Conservation (phyloP, 2,797 vertebrate species). For the Parauchenoglanis punctatus region DNA sequence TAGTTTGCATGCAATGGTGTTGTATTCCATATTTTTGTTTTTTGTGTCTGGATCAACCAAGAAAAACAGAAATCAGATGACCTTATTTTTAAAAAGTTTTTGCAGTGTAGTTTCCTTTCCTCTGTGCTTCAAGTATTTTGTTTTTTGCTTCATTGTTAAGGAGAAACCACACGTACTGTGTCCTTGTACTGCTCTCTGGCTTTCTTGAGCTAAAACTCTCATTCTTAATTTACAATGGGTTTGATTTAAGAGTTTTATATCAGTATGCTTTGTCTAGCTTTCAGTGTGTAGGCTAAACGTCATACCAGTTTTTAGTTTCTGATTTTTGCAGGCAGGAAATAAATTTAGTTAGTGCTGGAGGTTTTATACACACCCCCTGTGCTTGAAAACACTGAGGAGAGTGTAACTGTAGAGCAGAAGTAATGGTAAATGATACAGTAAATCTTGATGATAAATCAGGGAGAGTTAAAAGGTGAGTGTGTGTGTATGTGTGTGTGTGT, state of each 20-base stretch:
- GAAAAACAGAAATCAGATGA: neutral
- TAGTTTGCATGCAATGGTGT: neutral
- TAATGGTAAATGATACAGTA: neutral
- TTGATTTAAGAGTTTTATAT: neutral
- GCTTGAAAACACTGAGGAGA: neutral
- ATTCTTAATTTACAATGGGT: neutral
- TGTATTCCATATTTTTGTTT: constrained; percentile 1
- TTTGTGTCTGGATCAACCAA: constrained; percentile 12
- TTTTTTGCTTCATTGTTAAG: neutral
- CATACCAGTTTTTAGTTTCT: neutral
- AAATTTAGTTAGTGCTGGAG: neutral
- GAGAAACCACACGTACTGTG: neutral
- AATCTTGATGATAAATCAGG: neutral
- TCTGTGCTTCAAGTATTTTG: neutral
- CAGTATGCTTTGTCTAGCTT: neutral
- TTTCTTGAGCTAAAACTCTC: neutral
- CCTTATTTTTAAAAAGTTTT: neutral
- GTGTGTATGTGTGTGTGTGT: neutral
- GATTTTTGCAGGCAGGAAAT: neutral
- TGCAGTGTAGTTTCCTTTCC: neutral
- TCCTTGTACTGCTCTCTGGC: neutral
- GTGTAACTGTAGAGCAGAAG: neutral
- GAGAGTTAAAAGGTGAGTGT: neutral
- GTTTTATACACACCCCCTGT: neutral
- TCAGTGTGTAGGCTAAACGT: neutral